phyloP scores from a whole-genome alignment of 2,113 vertebrate species.

The Geococcyx californianus region DNA sequence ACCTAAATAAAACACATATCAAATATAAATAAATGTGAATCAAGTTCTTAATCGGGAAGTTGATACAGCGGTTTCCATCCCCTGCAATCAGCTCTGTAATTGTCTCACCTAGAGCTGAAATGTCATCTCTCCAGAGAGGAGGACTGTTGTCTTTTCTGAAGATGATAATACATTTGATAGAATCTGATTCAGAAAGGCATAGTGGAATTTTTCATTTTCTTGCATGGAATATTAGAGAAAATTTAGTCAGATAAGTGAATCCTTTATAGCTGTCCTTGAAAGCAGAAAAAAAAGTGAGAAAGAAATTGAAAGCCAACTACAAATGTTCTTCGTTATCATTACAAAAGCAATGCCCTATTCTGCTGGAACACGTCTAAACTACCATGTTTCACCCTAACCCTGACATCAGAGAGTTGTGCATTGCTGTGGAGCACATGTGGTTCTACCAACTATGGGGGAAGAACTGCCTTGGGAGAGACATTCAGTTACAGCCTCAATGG shows the following conservation, averaged over 20 bases:
- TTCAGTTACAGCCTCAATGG: neutral
- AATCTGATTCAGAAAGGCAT: neutral
- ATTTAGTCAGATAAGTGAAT: neutral
- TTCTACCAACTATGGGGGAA: neutral
- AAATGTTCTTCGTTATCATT: neutral
- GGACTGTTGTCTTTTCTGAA: conserved; percentile 31
- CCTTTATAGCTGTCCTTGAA: conserved; percentile 4
- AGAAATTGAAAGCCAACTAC: neutral
- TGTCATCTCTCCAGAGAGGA: conserved; percentile 18
- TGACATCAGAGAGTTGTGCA: neutral
- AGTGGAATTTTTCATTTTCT: neutral
- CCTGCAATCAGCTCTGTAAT: conserved; percentile 64
- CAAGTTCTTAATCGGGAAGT: conserved; percentile 49
- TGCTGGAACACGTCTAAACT: neutral
- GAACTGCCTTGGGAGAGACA: neutral
- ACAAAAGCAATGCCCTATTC: neutral
- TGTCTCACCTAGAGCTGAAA: conserved; percentile 47
- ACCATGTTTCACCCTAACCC: neutral
- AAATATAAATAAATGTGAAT: conserved; percentile 63
- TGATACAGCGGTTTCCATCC: conserved; percentile 28
- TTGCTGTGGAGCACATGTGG: neutral
- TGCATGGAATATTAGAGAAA: neutral
- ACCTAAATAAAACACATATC: conserved; percentile 49
- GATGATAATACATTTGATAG: conserved; percentile 22
- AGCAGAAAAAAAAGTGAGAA: neutral